Conservation (phyloP, 2,797 vertebrate genomes). For the Tokudaia muenninki region DNA sequence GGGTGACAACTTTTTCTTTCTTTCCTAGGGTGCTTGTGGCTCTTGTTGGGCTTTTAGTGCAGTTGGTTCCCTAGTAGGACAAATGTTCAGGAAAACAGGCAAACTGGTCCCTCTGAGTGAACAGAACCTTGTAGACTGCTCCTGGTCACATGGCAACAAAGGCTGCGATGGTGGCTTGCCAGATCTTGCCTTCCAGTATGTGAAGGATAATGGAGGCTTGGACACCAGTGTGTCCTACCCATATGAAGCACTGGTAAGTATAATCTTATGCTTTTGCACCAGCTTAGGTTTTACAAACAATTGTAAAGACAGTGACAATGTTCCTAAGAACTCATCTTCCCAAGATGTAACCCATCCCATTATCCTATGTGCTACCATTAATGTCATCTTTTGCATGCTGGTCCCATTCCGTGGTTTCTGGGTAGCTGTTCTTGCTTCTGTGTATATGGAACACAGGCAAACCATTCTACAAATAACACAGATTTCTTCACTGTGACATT, state of each 20-base stretch:
- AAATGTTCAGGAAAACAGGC: slow-evolving; percentile 93
- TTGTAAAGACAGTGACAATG: neutral
- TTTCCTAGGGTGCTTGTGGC: slow-evolving; percentile 92
- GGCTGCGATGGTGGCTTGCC: slow-evolving; percentile 95
- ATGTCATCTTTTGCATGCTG: neutral
- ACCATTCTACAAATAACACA: neutral
- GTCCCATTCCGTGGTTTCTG: neutral
- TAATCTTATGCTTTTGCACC: neutral
- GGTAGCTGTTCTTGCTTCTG: neutral
- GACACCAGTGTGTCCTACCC: slow-evolving; percentile 95
- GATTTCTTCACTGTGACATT: neutral
- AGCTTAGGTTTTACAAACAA: neutral
- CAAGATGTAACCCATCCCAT: too few species aligned
- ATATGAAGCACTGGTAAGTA: slow-evolving; percentile 68
- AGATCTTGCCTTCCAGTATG: slow-evolving; percentile 95
- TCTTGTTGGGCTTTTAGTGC: slow-evolving; percentile 98
- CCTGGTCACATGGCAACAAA: slow-evolving; percentile 92
- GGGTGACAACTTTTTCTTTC: neutral
- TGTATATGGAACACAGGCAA: neutral
- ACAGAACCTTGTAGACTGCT: slow-evolving; percentile 97
- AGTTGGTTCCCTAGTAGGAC: slow-evolving; percentile 95
- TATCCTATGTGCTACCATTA: too few species aligned
- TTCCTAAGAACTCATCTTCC: neutral
- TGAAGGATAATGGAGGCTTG: slow-evolving; percentile 93
- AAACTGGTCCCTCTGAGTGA: slow-evolving; percentile 94